Evolutionary conservation across 2,797 vertebrate species (phyloP).

Genomic region (Linurgus olivaceus): DNA sequence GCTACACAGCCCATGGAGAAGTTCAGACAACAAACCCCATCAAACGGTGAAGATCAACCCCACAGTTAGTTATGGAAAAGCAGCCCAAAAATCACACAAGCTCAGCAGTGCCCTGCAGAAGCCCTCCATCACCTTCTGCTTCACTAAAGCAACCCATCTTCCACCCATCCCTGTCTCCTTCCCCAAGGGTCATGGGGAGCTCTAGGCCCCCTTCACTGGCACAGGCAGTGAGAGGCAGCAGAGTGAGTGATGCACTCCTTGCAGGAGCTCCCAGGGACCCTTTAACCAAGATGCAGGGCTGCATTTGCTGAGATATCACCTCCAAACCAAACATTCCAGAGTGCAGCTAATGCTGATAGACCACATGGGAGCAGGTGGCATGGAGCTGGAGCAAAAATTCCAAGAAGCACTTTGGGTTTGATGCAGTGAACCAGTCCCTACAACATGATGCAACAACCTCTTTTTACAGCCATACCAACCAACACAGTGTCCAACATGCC

Average conservation of each 20-base stretch:
- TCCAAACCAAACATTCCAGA: background rate
- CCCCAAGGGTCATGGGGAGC: too few species aligned
- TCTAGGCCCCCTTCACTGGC: background rate
- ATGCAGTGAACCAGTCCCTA: background rate
- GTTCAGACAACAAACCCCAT: background rate
- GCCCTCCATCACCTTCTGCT: background rate
- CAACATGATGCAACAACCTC: fast-evolving
- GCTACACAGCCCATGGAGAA: background rate
- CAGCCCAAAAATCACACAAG: background rate
- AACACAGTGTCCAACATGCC: background rate
- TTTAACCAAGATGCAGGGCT: background rate
- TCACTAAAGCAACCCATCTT: background rate
- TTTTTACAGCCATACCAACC: background rate
- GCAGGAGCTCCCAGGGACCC: background rate
- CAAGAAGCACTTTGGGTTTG: background rate
- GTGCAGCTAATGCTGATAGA: background rate
- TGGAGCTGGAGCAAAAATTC: background rate
- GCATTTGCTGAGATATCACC: background rate
- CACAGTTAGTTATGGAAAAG: background rate
- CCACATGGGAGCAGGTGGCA: fast-evolving
- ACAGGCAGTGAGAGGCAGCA: fast-evolving
- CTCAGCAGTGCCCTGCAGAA: background rate
- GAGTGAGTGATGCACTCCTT: background rate
- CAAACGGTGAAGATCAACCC: background rate
- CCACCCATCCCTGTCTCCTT: background rate